Conservation (phyloP, 2,888 invertebrate genomes). For the Tiliacea citrago region DNA sequence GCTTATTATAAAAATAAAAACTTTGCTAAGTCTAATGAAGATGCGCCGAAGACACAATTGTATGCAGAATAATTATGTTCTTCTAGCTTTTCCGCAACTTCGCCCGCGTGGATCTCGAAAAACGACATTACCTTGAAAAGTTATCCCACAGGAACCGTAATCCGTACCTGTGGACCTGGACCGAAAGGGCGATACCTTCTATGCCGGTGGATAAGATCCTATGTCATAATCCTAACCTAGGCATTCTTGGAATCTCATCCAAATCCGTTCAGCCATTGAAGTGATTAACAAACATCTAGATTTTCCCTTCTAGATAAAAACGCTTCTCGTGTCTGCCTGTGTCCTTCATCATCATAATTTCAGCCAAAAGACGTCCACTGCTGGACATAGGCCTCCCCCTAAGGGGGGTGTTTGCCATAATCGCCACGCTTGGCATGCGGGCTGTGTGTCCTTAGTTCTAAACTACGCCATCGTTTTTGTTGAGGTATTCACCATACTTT, state of each 20-base stretch:
- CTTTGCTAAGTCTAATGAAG: conserved; percentile 38
- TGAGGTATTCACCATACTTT: background rate
- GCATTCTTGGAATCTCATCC: background rate
- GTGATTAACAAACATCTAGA: background rate
- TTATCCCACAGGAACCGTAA: background rate
- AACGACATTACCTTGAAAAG: background rate
- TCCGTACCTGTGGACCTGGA: background rate
- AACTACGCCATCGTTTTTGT: background rate
- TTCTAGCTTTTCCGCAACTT: background rate
- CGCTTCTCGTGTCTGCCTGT: background rate
- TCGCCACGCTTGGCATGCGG: too few species aligned
- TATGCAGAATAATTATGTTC: conserved; percentile 3
- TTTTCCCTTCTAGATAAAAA: background rate
- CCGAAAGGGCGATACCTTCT: background rate
- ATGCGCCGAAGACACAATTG: conserved; percentile 29
- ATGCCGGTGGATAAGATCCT: background rate
- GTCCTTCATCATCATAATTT: too few species aligned
- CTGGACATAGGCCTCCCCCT: too few species aligned
- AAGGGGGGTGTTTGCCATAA: too few species aligned
- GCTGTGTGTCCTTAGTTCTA: background rate
- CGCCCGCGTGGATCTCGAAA: background rate
- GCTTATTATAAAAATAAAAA: conserved; percentile 62
- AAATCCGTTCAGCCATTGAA: background rate
- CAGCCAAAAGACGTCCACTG: too few species aligned
- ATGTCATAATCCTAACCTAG: background rate